These are phyloP conservation scores for Amazona guildingii DNA, from an alignment of 2,113 vertebrate genomes.

Conservation along the genomic window DNA sequence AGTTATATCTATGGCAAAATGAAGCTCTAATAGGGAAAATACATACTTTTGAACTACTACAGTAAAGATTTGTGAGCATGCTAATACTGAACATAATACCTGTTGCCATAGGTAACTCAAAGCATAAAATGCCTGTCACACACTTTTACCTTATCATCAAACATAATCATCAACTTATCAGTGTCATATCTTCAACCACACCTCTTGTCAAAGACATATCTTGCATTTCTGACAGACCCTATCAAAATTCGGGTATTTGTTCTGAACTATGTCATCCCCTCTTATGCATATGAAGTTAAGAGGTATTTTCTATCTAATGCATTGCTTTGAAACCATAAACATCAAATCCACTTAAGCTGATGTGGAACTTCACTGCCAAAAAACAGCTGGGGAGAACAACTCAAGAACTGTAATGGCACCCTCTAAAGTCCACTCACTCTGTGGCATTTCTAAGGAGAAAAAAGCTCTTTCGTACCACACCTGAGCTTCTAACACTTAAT, in stretches of 20 bases:
- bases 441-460: not conserved
- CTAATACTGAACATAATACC: not conserved
- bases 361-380: not conserved
- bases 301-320: not conserved
- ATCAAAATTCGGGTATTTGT: not conserved
- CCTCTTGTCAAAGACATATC: not conserved
- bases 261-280: not conserved
- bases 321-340: not conserved
- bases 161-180: not conserved
- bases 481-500: not conserved
- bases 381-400: accelerated
- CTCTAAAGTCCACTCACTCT: not conserved
- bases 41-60: not conserved
- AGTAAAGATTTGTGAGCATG: not conserved
- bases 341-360: not conserved
- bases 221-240: not conserved
- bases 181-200: not conserved
- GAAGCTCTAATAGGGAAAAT: not conserved
- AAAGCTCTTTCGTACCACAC: not conserved
- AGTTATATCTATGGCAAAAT: not conserved
- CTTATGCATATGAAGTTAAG: not conserved
- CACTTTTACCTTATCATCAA: not conserved
- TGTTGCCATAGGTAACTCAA: not conserved
- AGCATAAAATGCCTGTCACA: not conserved
- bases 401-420: not conserved